Conservation (phyloP, 1,140 invertebrate genomes). For the Sweltsa coloradensis region DNA sequence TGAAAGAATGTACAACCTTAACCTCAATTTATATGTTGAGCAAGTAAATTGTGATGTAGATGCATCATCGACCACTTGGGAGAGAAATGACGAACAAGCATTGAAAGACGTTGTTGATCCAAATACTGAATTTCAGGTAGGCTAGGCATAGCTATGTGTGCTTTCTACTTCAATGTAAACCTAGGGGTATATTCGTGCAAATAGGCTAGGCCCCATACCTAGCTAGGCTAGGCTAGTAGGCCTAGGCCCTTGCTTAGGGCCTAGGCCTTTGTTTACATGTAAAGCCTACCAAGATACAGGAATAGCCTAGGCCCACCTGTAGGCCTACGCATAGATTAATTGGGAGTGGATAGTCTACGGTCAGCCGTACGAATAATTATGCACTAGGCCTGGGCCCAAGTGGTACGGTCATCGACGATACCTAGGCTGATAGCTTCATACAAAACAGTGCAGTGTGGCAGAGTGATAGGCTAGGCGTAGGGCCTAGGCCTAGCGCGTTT, state of each 20-base stretch:
- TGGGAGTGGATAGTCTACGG: too few species aligned
- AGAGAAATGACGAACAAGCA: background rate
- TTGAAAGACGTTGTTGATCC: slow-evolving; percentile 1
- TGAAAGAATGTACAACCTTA: slow-evolving; percentile 1
- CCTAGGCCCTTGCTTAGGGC: background rate
- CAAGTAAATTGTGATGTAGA: slow-evolving; percentile 1
- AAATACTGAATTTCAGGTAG: slow-evolving; percentile 3
- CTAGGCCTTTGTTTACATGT: too few species aligned
- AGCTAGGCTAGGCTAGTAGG: background rate
- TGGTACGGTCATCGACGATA: too few species aligned
- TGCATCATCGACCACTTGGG: background rate
- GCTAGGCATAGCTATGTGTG: background rate
- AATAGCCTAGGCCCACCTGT: too few species aligned
- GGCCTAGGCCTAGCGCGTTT: too few species aligned
- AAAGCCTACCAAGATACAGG: too few species aligned
- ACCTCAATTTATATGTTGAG: slow-evolving; percentile 1
- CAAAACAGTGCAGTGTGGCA: too few species aligned
- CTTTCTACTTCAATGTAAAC: background rate
- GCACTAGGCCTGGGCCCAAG: too few species aligned
- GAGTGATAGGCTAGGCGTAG: too few species aligned
- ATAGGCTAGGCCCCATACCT: background rate
- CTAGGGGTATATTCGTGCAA: background rate
- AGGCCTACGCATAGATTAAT: too few species aligned
- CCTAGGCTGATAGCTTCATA: too few species aligned
- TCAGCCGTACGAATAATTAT: too few species aligned